These are phyloP conservation scores for Struthidea cinerea DNA, from an alignment of 2,113 vertebrate species.

Conservation along the genomic window DNA sequence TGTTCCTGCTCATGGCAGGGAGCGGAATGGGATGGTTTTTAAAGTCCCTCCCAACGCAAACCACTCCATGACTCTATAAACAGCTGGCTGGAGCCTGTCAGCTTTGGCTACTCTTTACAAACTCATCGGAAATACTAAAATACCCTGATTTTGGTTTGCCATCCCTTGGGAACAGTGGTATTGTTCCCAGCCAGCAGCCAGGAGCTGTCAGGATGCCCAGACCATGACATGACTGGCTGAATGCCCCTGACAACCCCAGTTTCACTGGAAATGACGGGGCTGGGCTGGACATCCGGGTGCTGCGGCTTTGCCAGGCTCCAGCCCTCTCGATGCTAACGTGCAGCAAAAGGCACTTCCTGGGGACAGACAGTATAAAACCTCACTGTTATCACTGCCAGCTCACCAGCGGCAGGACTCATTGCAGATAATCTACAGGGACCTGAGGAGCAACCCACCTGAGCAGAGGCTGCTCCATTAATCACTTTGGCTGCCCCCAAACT, in stretches of 20 bases:
- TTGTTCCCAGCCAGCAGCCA: background rate
- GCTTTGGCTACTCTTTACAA: background rate
- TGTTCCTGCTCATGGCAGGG: background rate
- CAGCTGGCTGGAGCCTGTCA: background rate
- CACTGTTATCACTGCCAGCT: background rate
- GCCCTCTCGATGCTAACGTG: fast-evolving
- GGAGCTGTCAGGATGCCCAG: conserved; percentile 29
- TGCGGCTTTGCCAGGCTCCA: background rate
- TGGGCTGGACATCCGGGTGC: background rate
- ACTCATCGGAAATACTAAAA: conserved; percentile 15
- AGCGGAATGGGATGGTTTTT: background rate
- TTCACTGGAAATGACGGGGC: background rate
- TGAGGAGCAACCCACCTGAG: background rate
- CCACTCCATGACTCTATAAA: background rate
- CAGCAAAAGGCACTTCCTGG: background rate
- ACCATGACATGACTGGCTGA: background rate
- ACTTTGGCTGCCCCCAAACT: background rate
- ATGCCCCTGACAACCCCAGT: background rate
- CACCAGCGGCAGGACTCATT: background rate
- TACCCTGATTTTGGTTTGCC: background rate
- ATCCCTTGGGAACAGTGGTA: background rate
- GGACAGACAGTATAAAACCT: background rate
- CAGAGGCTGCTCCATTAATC: background rate
- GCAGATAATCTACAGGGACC: background rate
- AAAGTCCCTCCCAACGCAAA: background rate